These are phyloP conservation scores for Perca fluviatilis DNA, from an alignment of 2,113 vertebrate species.

Conservation along the genomic window DNA sequence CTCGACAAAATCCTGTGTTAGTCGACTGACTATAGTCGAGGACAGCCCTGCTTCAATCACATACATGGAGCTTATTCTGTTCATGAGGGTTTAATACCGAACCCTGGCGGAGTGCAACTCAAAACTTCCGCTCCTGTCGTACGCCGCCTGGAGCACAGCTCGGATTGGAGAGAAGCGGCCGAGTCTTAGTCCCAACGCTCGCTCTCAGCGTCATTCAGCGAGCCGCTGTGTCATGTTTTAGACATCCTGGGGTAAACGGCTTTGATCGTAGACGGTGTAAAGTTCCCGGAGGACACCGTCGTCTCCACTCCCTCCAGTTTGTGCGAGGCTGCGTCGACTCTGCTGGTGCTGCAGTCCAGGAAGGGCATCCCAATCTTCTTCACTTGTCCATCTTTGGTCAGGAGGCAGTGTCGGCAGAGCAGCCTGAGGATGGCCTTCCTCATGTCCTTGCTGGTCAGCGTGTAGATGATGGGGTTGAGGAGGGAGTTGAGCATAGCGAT, in stretches of 20 bases:
- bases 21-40: too few relatives aligned
- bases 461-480: slow-evolving; percentile 94
- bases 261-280: slow-evolving; percentile 80
- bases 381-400: slow-evolving; percentile 71
- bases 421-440: slow-evolving; percentile 87
- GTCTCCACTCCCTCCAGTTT: slow-evolving; percentile 85
- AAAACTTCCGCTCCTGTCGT: background rate
- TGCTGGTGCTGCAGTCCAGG: slow-evolving; percentile 89
- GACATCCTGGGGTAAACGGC: slow-evolving; percentile 78
- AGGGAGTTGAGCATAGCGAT: slow-evolving; percentile 93
- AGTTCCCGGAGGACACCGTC: slow-evolving; percentile 85
- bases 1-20: too few relatives aligned
- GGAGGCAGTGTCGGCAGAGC: slow-evolving; percentile 84
- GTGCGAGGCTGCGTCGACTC: slow-evolving; percentile 83
- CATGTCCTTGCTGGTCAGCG: slow-evolving; percentile 92
- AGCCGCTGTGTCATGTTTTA: slow-evolving; percentile 72
- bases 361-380: slow-evolving; percentile 84
- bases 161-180: background rate
- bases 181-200: slow-evolving; percentile 1
- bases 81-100: slow-evolving; percentile 14
- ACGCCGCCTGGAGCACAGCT: background rate
- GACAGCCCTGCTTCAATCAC: background rate
- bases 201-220: background rate
- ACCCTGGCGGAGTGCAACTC: slow-evolving; percentile 41
- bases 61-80: background rate